Base-by-base conservation (phyloP, 2,797 vertebrate species). In the Phoeniculus purpureus region DNA sequence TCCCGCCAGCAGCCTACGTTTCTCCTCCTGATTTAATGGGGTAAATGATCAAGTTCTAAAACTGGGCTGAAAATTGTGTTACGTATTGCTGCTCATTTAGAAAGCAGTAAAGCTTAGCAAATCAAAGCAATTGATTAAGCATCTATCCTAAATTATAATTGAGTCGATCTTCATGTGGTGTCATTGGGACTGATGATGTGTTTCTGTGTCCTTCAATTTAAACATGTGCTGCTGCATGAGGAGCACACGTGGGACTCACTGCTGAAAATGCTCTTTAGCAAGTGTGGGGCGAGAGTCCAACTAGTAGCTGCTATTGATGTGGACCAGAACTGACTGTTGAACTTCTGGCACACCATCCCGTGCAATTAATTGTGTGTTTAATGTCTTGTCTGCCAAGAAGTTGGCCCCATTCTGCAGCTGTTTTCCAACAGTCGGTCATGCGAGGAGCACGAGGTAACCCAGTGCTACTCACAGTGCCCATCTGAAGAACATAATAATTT, bases 11-110 rank as follows among this genome's bases (percentile, higher is more conserved):
- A 89, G 84, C 66, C 76, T 55, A 2, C 71, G 34, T 87, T 85
- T 74, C 64, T 93, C 19, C 87, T 76, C 8, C 66, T 93, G 86
- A 89, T 94, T 93, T 94, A 92, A 89, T 72, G 50, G 85, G 54
- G 73, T 89, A 92, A 94, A 90, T 50, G 47, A 94, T 71, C 64
- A 67, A 76, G 73, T 90, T 86, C 90, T 92, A 67, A 93, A 94
- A 82, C 52, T 7, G 1, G 50, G 43, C 73, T 85, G 79, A n/a
- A 81, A 87, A 87, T 83, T 56, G 7, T 31, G 43, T 83, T 75
- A 78, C 0, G 1, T 70, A 81, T 85, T 92, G 74, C 81, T 83
- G 10, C 58, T 94, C 56, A 29, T 90, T 89, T 92, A 72, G 84
- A 85, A 94, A 76, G 62, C 47, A 55, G 43, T 71, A 90, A 78